These are phyloP conservation scores for Myotis lucifugus DNA, from an alignment of 2,113 vertebrate species.

Conservation along the genomic window DNA sequence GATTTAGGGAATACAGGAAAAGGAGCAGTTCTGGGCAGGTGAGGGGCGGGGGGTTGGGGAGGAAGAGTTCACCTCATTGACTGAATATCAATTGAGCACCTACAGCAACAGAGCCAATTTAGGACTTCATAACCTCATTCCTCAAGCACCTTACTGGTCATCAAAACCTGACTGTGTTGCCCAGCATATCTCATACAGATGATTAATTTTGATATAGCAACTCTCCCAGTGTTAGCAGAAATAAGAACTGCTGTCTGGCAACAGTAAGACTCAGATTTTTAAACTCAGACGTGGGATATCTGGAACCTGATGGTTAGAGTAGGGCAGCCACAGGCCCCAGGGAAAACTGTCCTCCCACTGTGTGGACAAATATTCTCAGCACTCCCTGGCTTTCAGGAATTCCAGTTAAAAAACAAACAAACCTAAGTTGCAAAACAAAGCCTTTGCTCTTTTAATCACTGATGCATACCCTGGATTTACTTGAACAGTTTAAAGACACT, in stretches of 20 bases:
- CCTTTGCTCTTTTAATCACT: background rate
- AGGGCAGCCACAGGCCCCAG: background rate
- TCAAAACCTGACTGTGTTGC: accelerated
- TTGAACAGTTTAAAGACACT: background rate
- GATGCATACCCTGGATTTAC: background rate
- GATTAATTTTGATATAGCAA: background rate
- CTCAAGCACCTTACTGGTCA: background rate
- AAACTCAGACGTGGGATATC: background rate
- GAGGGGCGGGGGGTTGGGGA: accelerated
- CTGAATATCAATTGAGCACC: background rate
- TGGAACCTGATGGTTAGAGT: too few relatives aligned
- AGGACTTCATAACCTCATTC: background rate
- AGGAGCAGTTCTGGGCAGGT: background rate
- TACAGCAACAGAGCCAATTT: background rate
- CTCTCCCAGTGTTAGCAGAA: background rate
- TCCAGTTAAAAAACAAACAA: background rate
- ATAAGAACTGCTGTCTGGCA: background rate
- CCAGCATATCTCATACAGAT: background rate
- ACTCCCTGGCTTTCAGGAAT: background rate
- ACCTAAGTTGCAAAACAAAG: background rate
- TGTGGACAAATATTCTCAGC: background rate
- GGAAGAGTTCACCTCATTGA: background rate
- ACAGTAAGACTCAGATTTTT: background rate
- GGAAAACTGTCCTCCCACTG: background rate
- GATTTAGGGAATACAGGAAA: background rate